These are phyloP conservation scores for Choloepus hoffmanni DNA, from an alignment of 2,113 vertebrate species.

Conservation along the genomic window DNA sequence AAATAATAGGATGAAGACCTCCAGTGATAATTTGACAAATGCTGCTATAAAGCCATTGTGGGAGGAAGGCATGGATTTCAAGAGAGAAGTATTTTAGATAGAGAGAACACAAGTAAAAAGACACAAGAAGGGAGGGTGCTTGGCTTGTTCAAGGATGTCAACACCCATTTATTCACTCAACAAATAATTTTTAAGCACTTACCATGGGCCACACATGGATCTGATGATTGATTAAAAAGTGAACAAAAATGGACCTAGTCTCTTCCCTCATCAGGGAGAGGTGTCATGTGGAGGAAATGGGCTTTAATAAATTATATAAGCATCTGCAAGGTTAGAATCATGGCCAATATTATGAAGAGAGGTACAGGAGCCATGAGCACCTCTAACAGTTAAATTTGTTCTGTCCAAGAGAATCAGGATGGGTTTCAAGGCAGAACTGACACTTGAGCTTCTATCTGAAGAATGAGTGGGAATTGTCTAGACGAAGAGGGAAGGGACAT, in stretches of 20 bases:
- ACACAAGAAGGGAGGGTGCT: not conserved
- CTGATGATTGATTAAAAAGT: constrained; percentile 12
- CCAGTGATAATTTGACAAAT: not conserved
- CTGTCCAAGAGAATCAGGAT: not conserved
- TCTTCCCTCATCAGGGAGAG: not conserved
- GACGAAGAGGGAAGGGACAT: not conserved
- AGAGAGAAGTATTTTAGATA: not conserved
- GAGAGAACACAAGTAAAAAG: not conserved
- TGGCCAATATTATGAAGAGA: not conserved
- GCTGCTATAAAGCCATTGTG: not conserved
- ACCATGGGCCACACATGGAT: not conserved
- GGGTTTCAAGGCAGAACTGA: not conserved
- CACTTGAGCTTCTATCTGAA: not conserved
- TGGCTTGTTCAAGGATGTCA: not conserved
- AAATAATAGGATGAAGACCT: not conserved
- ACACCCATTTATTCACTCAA: not conserved
- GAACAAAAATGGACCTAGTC: not conserved
- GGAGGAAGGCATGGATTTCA: not conserved
- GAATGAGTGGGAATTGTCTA: not conserved
- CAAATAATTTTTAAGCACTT: constrained; percentile 32
- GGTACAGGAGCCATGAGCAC: not conserved
- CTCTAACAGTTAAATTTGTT: not conserved
- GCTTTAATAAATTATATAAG: not conserved
- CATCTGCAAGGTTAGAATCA: not conserved
- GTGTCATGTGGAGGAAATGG: not conserved